A percentile compares a stretch with the other conserved stretches of the same genome.
phyloP scores from a whole-genome alignment of 2,113 vertebrate species.

The Protobothrops mucrosquamatus region DNA sequence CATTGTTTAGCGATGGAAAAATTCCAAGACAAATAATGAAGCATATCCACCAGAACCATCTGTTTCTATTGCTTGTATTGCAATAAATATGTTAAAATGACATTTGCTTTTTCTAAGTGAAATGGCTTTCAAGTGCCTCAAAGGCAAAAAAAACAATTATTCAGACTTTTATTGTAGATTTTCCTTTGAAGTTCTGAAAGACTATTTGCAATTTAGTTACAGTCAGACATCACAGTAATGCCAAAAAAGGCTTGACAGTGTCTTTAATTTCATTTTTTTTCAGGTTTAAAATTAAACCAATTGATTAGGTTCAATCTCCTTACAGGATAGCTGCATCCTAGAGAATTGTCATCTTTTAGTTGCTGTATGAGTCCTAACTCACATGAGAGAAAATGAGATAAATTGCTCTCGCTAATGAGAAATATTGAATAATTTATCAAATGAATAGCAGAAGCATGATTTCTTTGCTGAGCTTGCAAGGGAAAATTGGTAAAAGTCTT shows the following conservation, averaged over 20 bases:
- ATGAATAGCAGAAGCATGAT: conserved; percentile 20
- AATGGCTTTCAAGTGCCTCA: not conserved
- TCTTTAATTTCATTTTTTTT: conserved; percentile 14
- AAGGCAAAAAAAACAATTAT: not conserved
- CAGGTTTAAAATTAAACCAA: conserved; percentile 9
- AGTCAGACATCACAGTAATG: not conserved
- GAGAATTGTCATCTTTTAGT: not conserved
- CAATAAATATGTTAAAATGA: not conserved
- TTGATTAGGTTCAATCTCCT: not conserved
- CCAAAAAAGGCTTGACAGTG: not conserved
- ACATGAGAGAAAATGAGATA: conserved; percentile 16
- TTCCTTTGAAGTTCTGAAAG: conserved; percentile 7
- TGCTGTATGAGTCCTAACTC: not conserved
- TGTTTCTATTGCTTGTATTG: not conserved
- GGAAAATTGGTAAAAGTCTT: conserved; percentile 5
- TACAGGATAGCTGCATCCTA: not conserved
- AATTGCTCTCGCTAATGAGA: not conserved
- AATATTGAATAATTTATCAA: conserved; percentile 3
- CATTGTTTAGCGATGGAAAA: not conserved
- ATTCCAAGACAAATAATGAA: not conserved
- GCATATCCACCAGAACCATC: not conserved
- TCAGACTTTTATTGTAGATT: not conserved
- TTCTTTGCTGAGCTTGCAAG: conserved; percentile 34
- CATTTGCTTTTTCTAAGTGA: not conserved
- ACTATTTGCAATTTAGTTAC: conserved; percentile 13